Conservation (phyloP, 2,113 vertebrate species). For the Sisor rabdophorus region DNA sequence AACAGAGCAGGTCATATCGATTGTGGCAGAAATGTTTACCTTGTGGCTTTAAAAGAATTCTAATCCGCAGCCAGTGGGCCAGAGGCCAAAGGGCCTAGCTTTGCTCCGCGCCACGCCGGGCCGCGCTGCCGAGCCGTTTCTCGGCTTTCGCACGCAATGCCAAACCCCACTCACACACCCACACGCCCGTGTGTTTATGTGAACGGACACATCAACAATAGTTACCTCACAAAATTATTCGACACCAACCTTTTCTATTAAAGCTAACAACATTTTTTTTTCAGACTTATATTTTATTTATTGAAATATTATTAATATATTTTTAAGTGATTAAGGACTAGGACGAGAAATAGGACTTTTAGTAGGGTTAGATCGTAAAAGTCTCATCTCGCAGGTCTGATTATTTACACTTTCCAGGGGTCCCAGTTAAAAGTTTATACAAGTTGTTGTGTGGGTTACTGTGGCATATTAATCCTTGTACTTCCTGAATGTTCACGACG, state of each 20-base stretch:
- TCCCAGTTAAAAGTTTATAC: slow-evolving; percentile 39
- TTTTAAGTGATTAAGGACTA: slow-evolving; percentile 22
- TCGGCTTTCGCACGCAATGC: slow-evolving; percentile 69
- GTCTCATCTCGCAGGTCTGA: slow-evolving; percentile 2
- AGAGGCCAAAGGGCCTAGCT: slow-evolving; percentile 62
- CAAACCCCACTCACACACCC: slow-evolving; percentile 43
- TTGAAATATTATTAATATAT: neutral
- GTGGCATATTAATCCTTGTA: slow-evolving; percentile 24
- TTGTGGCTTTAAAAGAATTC: slow-evolving; percentile 58
- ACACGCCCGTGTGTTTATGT: slow-evolving; percentile 29
- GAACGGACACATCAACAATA: slow-evolving; percentile 2
- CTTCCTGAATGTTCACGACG: slow-evolving; percentile 49
- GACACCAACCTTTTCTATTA: slow-evolving; percentile 60
- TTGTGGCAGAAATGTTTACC: slow-evolving; percentile 73
- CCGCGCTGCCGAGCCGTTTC: slow-evolving; percentile 60
- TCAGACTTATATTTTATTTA: neutral
- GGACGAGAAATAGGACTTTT: slow-evolving; percentile 10
- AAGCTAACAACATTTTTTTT: slow-evolving; percentile 42
- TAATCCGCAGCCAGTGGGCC: slow-evolving; percentile 60
- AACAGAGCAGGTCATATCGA: slow-evolving; percentile 66
- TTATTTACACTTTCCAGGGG: slow-evolving; percentile 28
- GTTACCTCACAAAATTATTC: slow-evolving; percentile 57
- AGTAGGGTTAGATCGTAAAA: neutral
- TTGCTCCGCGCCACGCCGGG: slow-evolving; percentile 56
- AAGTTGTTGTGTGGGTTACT: slow-evolving; percentile 34